Base-by-base conservation (phyloP, 2,888 invertebrate species). In the Rhimphoctona megacephalus region DNA sequence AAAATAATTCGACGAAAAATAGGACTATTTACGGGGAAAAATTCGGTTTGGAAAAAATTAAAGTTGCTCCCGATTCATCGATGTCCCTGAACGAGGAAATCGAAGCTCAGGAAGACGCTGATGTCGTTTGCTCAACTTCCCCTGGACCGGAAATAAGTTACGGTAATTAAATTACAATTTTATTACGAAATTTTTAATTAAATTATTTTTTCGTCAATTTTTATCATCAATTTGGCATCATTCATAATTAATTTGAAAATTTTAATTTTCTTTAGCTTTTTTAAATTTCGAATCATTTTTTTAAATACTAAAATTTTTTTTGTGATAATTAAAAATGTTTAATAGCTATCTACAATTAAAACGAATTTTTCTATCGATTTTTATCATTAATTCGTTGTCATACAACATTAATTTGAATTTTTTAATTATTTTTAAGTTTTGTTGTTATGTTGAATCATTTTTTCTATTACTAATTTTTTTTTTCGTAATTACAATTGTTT, bases 131-230 rank as follows among this genome's bases (percentile, higher is more conserved):
- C 46, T 93, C 93, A 5, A 92, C 92, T 2, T 92, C 93, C 5
- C 91, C 92, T 11, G 94, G 93, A 81, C 91, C 92, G 43, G 93
- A 93, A 85, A 90, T 92, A 73, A 92, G 91, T 80, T 93, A 93
- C 78, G 93, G 94, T 94, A 83, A 91, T 89, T 85, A 66, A n/a
- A 61, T 22, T 57, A 25, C n/a, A 39, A 39, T 49, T 78, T 73
- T 66, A 14, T 9, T 6, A 7, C 39, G 1, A 6, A 43, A 14
- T 17, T 17, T 39, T 9, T 11, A 8, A 39, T 39, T n/a, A 25
- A 30, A 17, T 22, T 11, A 57, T 80, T 80, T 76, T 64, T 14
- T 22, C 0, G 8, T 9, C 22, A 7, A 54, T 54, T 54, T 54
- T 54, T 52, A 0, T 36, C 36, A 36, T 36, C 6, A 36, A 5